Percentiles rank a stretch among this genome's conserved stretches.
These are phyloP conservation scores for Sphecodes monilicornis DNA, from an alignment of 2,888 invertebrate genomes.

Conservation along the genomic window DNA sequence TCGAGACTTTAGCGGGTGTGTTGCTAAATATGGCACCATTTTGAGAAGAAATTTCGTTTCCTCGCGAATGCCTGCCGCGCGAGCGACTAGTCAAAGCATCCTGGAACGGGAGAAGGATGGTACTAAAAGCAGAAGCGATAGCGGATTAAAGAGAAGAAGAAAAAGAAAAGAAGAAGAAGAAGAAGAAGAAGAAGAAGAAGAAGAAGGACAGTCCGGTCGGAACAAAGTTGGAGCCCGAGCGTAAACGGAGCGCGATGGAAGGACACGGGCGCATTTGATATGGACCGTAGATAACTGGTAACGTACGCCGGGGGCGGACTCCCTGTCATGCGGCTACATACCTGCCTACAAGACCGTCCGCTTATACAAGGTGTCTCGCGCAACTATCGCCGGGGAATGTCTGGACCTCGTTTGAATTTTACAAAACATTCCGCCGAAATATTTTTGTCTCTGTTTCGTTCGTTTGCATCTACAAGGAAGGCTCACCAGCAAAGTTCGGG, in stretches of 20 bases:
- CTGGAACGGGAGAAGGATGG: background rate
- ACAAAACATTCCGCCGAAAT: background rate
- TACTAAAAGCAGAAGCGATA: background rate
- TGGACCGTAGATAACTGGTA: constrained; percentile 83
- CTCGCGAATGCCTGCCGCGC: no score
- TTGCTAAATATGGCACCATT: background rate
- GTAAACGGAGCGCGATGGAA: constrained; percentile 65
- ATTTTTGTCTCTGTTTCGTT: background rate
- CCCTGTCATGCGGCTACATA: constrained; percentile 78
- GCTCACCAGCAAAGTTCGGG: background rate
- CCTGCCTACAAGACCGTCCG: constrained; percentile 48
- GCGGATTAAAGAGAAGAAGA: background rate
- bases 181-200: constrained; percentile 13
- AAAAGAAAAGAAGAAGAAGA: background rate
- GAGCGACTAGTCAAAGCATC: background rate
- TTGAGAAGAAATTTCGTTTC: background rate
- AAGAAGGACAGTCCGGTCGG: constrained; percentile 19
- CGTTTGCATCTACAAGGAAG: background rate
- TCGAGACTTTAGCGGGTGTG: background rate
- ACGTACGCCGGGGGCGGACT: constrained; percentile 80
- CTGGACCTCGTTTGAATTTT: background rate
- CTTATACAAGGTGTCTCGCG: constrained; percentile 47
- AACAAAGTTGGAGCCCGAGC: constrained; percentile 28
- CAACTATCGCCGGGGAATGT: background rate
- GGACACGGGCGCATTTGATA: constrained; percentile 82